These are phyloP conservation scores for Propithecus perrieri DNA, from an alignment of 2,797 vertebrate genomes.

Conservation along the genomic window DNA sequence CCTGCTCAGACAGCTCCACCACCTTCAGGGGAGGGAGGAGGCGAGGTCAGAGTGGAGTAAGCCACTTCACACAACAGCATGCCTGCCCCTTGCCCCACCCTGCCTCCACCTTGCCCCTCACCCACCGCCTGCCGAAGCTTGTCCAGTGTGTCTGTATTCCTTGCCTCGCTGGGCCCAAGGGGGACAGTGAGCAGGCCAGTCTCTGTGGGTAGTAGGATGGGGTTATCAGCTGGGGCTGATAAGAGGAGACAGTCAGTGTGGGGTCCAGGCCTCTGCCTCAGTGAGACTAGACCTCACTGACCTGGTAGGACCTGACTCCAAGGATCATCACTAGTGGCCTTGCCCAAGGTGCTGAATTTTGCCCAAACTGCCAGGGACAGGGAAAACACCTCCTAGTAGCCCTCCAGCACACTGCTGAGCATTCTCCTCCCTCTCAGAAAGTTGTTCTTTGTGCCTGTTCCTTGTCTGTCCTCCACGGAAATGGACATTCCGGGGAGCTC, in stretches of 20 bases:
- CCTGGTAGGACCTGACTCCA: neutral
- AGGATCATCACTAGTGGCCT: neutral
- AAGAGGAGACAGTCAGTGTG: neutral
- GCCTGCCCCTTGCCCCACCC: neutral
- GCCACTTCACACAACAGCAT: neutral
- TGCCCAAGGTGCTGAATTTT: neutral
- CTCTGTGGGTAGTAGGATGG: slow-evolving; percentile 67
- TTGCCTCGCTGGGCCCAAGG: slow-evolving; percentile 71
- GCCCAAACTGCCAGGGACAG: neutral
- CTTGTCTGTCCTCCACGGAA: neutral
- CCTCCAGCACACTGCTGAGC: neutral
- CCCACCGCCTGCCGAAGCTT: slow-evolving; percentile 82
- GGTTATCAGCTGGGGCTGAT: neutral
- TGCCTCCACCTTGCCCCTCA: slow-evolving; percentile 6
- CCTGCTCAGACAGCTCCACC: slow-evolving; percentile 82
- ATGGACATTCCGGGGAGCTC: neutral
- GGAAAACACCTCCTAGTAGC: neutral
- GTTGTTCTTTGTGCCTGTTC: neutral
- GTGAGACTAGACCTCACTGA: neutral
- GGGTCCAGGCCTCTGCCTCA: neutral
- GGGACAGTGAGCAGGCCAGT: slow-evolving; percentile 79
- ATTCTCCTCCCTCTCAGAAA: neutral
- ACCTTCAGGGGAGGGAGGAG: slow-evolving; percentile 71
- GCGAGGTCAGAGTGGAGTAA: neutral
- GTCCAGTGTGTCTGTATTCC: slow-evolving; percentile 80